A percentile compares a stretch with the other conserved stretches of the same genome.
These are phyloP conservation scores for Thalassophryne amazonica DNA, from an alignment of 2,797 vertebrate genomes.

Conservation along the genomic window DNA sequence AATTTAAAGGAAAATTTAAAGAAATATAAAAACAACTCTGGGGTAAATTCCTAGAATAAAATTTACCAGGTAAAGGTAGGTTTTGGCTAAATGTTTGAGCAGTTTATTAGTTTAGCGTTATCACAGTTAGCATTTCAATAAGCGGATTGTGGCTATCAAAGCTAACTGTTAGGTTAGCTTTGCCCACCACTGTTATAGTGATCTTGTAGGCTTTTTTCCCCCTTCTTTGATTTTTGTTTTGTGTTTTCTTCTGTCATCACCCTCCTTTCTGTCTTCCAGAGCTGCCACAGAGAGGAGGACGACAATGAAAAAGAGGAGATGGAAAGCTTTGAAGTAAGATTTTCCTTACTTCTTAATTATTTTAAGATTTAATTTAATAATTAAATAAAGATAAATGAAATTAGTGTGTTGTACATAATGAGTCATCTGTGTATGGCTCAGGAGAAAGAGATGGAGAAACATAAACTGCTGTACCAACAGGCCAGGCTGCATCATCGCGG, in stretches of 20 bases:
- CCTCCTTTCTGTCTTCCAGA: conserved; percentile 68
- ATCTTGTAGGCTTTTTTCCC: conserved; percentile 1
- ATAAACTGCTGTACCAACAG: conserved; percentile 93
- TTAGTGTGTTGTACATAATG: not conserved
- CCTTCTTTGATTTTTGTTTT: conserved; percentile 6
- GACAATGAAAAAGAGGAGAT: conserved; percentile 78
- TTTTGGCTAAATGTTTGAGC: no score
- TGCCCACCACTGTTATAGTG: no score
- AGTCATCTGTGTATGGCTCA: conserved; percentile 42
- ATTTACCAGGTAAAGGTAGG: no score
- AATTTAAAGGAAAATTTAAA: no score
- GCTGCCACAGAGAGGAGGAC: conserved; percentile 87
- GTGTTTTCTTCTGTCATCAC: not conserved
- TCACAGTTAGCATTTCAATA: no score
- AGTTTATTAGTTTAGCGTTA: no score
- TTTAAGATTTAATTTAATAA: not conserved
- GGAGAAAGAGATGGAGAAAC: conserved; percentile 98
- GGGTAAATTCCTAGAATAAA: no score
- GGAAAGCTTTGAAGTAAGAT: conserved; percentile 96
- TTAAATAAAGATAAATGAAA: not conserved
- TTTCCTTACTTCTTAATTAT: no score
- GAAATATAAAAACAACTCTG: no score
- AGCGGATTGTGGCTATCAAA: no score
- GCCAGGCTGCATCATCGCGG: conserved; percentile 88
- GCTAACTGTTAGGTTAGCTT: no score